These are phyloP conservation scores for Gymnorhina tibicen DNA, from an alignment of 2,113 vertebrate genomes.

Conservation along the genomic window DNA sequence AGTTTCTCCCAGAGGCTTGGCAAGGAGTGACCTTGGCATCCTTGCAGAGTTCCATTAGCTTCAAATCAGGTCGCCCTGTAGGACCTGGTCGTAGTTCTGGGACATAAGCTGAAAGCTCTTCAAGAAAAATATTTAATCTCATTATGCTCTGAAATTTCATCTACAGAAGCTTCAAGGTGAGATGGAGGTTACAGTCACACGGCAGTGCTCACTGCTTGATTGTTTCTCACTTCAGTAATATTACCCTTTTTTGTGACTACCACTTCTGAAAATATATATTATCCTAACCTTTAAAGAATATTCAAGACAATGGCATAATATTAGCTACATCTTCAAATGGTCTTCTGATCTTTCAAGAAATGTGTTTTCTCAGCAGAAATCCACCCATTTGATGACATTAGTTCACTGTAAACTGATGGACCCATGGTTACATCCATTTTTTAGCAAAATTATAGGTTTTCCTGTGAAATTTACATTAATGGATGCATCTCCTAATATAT, in stretches of 20 bases:
- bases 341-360: neutral
- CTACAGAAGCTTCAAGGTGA: neutral
- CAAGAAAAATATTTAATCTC: neutral
- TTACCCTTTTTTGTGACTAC: neutral
- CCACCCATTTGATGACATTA: neutral
- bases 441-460: neutral
- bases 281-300: neutral
- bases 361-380: neutral
- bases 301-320: neutral
- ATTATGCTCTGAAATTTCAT: neutral
- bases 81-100: neutral
- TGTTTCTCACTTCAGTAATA: neutral
- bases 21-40: neutral
- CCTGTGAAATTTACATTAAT: neutral
- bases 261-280: neutral
- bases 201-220: neutral
- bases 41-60: constrained; percentile 23
- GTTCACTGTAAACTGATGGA: neutral
- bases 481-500: neutral
- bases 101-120: neutral
- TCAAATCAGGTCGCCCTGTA: neutral
- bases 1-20: constrained; percentile 2
- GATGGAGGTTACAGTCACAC: neutral
- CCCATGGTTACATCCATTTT: neutral
- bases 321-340: neutral